Base-by-base conservation (phyloP, 1,140 invertebrate species). In the Elymnias hypermnestra region DNA sequence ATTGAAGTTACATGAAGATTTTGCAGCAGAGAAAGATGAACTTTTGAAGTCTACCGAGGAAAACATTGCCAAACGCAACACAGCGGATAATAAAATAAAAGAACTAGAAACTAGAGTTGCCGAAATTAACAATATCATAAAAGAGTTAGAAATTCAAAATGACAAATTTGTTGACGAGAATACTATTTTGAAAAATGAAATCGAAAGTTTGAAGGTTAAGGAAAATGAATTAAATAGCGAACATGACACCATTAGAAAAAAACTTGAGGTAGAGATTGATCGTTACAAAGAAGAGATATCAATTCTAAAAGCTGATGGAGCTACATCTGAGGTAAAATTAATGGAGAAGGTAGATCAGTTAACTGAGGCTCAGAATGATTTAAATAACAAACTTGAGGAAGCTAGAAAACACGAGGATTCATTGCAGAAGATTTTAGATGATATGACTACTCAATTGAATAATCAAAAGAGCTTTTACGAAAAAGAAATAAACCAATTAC, bases 301-400 rank as follows among this genome's bases (percentile, higher is more conserved):
- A 10, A 43, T 79, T 40, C 51, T 86, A 17, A 82, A 83, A 68
- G 75, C 75, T 10, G 74, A 83, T 17, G 83, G 83, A 3, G 76
- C 74, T 36, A 74, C 75, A 23, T 86, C 84, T 25, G 81, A 87
- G 70, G 69, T 78, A 5, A 86, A 84, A 53, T 51, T 86, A 28
- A 86, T 85, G 60, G 81, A 87, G 64, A 87, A 86, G 49, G 78
- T 87, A 28, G 81, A 87, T 42, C 79, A 87, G 63, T 47, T 86
- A 10, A 77, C 82, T 13, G 78, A 82, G 63, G 81, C 78, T 2
- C 81, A 87, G 56, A 87, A 87, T 55, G 81, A 86, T 40, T 65
- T 87, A 35, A 86, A 83, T 57, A 81, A 86, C 50, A 85, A 87
- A 75, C 49, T 88, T 13, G 85, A 88, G 67, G 72, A 79, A 62